Evolutionary conservation across 2,797 vertebrate genomes (phyloP).

Genomic region (Psittacula derbiana): DNA sequence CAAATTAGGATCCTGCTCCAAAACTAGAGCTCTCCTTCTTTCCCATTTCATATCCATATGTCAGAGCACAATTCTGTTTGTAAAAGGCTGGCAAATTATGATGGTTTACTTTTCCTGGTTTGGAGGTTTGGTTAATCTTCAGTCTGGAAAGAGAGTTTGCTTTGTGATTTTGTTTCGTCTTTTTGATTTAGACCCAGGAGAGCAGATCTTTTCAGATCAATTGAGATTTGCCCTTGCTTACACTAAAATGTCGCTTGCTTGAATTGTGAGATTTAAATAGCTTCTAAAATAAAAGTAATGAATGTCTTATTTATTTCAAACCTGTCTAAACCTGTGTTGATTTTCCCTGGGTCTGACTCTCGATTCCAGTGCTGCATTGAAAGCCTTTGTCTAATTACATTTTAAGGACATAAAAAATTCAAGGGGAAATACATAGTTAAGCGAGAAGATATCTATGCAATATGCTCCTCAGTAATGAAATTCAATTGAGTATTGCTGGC

Average conservation of each 20-base stretch:
- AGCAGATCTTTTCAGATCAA: background rate
- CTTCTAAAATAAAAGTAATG: background rate
- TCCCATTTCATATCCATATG: background rate
- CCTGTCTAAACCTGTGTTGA: background rate
- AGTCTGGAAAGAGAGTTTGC: background rate
- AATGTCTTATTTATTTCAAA: background rate
- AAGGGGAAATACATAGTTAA: background rate
- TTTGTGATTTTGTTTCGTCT: background rate
- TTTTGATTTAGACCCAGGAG: background rate
- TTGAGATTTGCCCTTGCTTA: background rate
- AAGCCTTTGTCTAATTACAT: background rate
- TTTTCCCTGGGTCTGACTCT: background rate
- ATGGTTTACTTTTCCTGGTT: background rate
- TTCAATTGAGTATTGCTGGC: background rate
- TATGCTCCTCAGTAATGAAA: background rate
- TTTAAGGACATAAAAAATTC: conserved; percentile 4
- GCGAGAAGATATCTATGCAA: background rate
- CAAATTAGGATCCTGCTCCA: background rate
- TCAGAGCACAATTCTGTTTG: background rate
- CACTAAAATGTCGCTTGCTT: background rate
- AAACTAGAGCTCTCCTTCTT: background rate
- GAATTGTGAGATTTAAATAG: background rate
- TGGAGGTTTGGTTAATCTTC: background rate
- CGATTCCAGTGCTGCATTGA: background rate
- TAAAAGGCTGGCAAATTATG: background rate